Evolutionary conservation across 2,113 vertebrate species (phyloP), one percentile per base, ranked within the genome.

Genomic region (Planiliza haematocheilus): DNA sequence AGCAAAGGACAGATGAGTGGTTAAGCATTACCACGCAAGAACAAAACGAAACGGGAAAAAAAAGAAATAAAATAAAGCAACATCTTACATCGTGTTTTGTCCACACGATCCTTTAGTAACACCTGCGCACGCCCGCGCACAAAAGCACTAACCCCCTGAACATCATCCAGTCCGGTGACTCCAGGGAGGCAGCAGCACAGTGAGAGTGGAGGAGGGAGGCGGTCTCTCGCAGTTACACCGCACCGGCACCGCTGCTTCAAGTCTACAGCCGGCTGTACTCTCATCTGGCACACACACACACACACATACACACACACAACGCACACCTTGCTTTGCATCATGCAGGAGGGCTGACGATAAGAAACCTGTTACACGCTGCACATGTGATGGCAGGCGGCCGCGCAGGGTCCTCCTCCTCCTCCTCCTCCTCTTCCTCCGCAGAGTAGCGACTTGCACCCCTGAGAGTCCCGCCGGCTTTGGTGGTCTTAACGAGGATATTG

Each of bases 151-250:
- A 34, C 1, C 7, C 4, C 42, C 30, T 7, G 8, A 77, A 55
- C 51, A 60, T 58, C 62, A 68, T 65, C 55, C 70, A 59, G 58
- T 83, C 79, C 53, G 37, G 36, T 9, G 77, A 83, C 49, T 84
- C 77, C 77, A 30, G 36, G 81, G 81, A 69, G 78, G 68, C 48
- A 66, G 71, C 30, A 71, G 52, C 77, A 61, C 53, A 48, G 77
- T 39, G 74, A 58, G 51, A 36, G 80, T 66, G 72, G 79, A 81
- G 80, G 85, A 84, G 85, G 77, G 90, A 84, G 85, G 90, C 65
- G 83, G 86, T 78, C 75, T 84, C 75, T 80, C 69, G 79, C 84
- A 86, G 81, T 77, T 64, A 79, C 72, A 77, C 74, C 66, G 65
- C 75, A 75, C 36, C 77, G 60, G 69, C 69, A 48, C 60, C 50